Conservation (phyloP, 1,140 invertebrate genomes). For the Sarcophaga bullata region DNA sequence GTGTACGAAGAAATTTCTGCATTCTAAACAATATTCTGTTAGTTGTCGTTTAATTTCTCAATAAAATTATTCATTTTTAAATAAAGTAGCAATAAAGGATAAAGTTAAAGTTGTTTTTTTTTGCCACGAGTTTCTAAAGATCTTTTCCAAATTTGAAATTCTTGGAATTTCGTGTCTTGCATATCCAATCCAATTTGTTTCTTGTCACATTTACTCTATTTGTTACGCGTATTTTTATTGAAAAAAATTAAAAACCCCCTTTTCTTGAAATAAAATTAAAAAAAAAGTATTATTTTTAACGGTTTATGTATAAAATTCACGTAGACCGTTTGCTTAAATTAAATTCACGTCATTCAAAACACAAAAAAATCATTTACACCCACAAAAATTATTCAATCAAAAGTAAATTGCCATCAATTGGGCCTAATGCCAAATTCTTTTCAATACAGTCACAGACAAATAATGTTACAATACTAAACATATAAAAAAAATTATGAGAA, state of each 20-base stretch:
- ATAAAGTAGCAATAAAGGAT: no score
- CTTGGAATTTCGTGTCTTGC: no score
- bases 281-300: not conserved
- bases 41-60: no score
- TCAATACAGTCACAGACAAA: not conserved
- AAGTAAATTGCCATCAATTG: not conserved
- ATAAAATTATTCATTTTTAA: no score
- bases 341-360: not conserved
- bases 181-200: no score
- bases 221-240: not conserved
- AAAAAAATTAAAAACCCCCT: not conserved
- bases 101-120: no score
- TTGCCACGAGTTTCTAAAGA: no score
- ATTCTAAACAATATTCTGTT: no score
- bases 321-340: not conserved
- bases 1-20: no score
- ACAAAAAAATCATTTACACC: not conserved
- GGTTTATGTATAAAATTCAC: not conserved
- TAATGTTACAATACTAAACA: not conserved
- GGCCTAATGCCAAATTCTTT: not conserved
- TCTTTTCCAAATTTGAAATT: no score
- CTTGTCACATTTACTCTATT: no score
- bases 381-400: constrained; percentile 15
- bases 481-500: not conserved
- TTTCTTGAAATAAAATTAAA: no score